These are phyloP conservation scores for Plodia interpunctella DNA, from an alignment of 1,140 invertebrate species.

Conservation along the genomic window DNA sequence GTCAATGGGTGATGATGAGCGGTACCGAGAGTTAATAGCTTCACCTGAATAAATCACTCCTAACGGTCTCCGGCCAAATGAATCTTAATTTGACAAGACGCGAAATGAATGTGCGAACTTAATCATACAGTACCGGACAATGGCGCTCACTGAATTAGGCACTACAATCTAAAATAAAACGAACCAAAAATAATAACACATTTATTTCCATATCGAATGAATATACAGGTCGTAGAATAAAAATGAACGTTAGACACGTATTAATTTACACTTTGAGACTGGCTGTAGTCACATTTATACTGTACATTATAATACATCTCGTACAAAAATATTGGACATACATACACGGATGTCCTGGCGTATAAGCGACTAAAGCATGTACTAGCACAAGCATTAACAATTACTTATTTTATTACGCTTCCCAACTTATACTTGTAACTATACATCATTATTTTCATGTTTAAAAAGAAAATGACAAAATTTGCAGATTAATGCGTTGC, in stretches of 20 bases:
- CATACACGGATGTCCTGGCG: background rate
- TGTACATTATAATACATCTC: slow-evolving; percentile 30
- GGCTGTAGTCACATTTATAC: slow-evolving; percentile 20
- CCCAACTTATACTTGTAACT: background rate
- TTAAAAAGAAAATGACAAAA: too few species aligned
- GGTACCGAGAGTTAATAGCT: slow-evolving; percentile 37
- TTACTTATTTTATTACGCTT: background rate
- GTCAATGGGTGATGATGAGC: slow-evolving; percentile 51
- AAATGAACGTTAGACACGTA: slow-evolving; percentile 20
- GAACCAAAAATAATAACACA: slow-evolving; percentile 27
- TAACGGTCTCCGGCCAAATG: slow-evolving; percentile 47
- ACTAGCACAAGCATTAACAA: background rate
- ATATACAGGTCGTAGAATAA: slow-evolving; percentile 29
- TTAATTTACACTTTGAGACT: slow-evolving; percentile 19
- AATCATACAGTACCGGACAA: slow-evolving; percentile 32
- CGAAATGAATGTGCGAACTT: slow-evolving; percentile 48
- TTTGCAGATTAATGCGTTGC: too few species aligned
- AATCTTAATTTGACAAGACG: slow-evolving; percentile 47
- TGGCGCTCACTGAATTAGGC: slow-evolving; percentile 17
- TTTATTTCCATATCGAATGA: slow-evolving; percentile 31
- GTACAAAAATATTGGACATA: slow-evolving; percentile 31
- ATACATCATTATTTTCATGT: background rate
- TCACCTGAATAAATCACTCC: slow-evolving; percentile 50
- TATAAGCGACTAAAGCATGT: background rate
- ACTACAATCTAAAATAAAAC: slow-evolving; percentile 23